phyloP scores from a whole-genome alignment of 2,888 invertebrate species.

The Dysmachus trigonus region DNA sequence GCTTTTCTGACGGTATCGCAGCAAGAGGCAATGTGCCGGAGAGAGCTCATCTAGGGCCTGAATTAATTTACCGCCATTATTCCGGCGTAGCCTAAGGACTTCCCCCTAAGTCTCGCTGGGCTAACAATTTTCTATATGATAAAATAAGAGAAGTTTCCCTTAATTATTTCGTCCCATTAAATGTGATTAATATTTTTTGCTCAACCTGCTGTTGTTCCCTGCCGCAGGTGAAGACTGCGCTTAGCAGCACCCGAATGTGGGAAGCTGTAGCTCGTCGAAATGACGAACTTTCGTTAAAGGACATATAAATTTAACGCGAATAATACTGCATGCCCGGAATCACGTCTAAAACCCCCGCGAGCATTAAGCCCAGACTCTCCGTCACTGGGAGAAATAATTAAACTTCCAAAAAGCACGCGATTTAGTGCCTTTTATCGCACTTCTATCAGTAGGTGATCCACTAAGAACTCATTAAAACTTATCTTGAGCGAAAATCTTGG shows the following conservation, averaged over 20 bases:
- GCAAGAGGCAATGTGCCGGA: neutral
- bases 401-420: neutral
- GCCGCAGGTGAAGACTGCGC: neutral
- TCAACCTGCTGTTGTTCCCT: neutral
- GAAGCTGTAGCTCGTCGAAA: neutral
- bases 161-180: conserved; percentile 45
- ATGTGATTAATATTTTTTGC: conserved; percentile 45
- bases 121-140: conserved; percentile 12
- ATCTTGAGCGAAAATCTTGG: neutral
- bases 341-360: neutral
- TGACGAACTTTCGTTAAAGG: neutral
- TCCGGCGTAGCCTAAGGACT: neutral
- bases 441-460: neutral
- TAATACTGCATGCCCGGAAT: neutral
- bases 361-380: neutral
- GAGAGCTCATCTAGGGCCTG: conserved; percentile 13
- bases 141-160: conserved; percentile 7
- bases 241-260: neutral
- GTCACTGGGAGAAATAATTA: neutral
- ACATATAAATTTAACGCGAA: neutral
- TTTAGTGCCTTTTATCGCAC: neutral
- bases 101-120: neutral
- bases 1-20: conserved; percentile 8
- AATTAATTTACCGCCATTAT: conserved; percentile 42
- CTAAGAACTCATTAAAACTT: conserved; percentile 36